Evolutionary conservation across 2,888 invertebrate species (phyloP).

Genomic region (Notocelia uddmanniana): DNA sequence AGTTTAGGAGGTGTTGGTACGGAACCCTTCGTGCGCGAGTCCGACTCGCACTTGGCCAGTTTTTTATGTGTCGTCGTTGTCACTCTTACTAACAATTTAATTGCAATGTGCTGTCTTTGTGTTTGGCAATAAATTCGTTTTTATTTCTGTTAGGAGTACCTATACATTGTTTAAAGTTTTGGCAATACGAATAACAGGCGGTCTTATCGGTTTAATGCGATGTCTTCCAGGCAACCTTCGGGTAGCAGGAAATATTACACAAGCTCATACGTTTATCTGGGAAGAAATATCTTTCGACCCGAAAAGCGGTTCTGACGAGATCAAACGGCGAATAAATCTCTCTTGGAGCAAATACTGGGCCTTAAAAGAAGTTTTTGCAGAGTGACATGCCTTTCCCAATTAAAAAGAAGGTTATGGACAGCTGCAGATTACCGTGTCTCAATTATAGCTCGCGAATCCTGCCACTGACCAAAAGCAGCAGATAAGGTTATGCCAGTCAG

Average conservation of each 20-base stretch:
- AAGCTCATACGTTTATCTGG: not conserved
- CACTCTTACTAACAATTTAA: too few relatives aligned
- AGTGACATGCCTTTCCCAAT: not conserved
- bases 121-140: too few relatives aligned
- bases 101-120: too few relatives aligned
- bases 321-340: not conserved
- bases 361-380: not conserved
- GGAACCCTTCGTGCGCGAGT: too few relatives aligned
- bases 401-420: conserved; percentile 4
- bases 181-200: conserved; percentile 1
- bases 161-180: too few relatives aligned
- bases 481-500: not conserved
- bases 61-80: too few relatives aligned
- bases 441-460: not conserved
- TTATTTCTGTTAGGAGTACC: too few relatives aligned
- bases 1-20: too few relatives aligned
- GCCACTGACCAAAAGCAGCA: not conserved
- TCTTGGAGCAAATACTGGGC: conserved; percentile 8
- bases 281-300: not conserved
- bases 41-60: too few relatives aligned
- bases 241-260: too few relatives aligned
- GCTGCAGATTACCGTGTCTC: not conserved
- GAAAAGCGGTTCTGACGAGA: not conserved
- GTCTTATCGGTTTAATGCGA: too few relatives aligned
- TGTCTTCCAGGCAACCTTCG: too few relatives aligned